These are phyloP conservation scores for Indicator indicator DNA, from an alignment of 2,113 vertebrate genomes.

Conservation along the genomic window DNA sequence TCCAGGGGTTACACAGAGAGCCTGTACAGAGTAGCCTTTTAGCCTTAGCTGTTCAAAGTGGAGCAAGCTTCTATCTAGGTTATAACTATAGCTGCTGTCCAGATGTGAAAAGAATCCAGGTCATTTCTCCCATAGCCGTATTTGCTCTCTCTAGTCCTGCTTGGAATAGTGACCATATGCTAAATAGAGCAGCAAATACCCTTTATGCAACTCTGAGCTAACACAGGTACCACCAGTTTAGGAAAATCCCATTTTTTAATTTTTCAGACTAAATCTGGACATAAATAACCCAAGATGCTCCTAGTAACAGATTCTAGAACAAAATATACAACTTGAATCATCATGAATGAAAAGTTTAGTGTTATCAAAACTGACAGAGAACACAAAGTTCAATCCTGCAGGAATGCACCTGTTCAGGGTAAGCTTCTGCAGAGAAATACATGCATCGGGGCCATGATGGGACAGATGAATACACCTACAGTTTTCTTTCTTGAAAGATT, in stretches of 20 bases:
- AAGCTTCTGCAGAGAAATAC: not conserved
- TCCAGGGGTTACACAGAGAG: not conserved
- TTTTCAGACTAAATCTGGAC: not conserved
- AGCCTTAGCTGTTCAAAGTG: not conserved
- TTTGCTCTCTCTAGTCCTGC: not conserved
- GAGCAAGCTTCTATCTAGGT: not conserved
- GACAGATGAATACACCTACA: not conserved
- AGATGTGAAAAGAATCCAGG: conserved; percentile 11
- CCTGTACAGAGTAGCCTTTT: not conserved
- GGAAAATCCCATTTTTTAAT: not conserved
- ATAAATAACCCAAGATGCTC: not conserved
- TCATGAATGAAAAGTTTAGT: not conserved
- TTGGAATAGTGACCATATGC: not conserved
- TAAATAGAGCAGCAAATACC: not conserved
- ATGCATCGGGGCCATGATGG: not conserved
- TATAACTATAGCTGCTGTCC: not conserved
- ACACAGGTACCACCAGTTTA: not conserved
- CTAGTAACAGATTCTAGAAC: not conserved
- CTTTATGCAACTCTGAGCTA: not conserved
- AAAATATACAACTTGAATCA: not conserved
- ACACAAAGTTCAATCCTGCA: not conserved
- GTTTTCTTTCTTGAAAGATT: not conserved
- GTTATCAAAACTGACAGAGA: not conserved
- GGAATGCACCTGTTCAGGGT: not conserved
- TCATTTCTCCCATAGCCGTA: not conserved